phyloP scores from a whole-genome alignment of 2,888 invertebrate species.

The Acleris holmiana region DNA sequence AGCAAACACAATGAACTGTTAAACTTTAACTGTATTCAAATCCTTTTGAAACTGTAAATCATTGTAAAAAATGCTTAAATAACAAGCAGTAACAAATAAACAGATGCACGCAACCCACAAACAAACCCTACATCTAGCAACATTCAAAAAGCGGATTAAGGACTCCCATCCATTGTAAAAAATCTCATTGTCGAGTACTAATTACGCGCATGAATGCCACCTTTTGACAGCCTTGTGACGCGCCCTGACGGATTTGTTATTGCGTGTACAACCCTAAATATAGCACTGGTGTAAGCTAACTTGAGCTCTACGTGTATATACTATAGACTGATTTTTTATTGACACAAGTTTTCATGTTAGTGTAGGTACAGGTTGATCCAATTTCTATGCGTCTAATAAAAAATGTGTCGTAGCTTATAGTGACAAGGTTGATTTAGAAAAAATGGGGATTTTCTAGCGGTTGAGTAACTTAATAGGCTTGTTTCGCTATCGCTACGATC shows the following conservation, averaged over 20 bases:
- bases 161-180: constrained; percentile 29
- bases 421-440: background rate
- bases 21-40: background rate
- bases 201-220: constrained; percentile 37
- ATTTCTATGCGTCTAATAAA: background rate
- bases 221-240: constrained; percentile 38
- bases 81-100: background rate
- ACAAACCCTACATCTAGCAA: constrained; percentile 15
- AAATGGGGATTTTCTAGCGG: background rate
- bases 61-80: background rate
- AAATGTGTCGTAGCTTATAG: background rate
- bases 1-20: too few species aligned
- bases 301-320: background rate
- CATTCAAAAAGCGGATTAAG: constrained; percentile 26
- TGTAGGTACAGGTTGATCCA: background rate
- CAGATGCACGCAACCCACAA: constrained; percentile 13
- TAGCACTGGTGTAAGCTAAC: background rate
- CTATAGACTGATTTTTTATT: constrained; percentile 8
- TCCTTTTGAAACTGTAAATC: background rate
- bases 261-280: constrained; percentile 32
- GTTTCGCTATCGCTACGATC: constrained; percentile 31
- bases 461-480: constrained; percentile 31
- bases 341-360: background rate
- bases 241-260: constrained; percentile 35
- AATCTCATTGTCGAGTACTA: constrained; percentile 35